These are phyloP conservation scores for Myripristis murdjan DNA, from an alignment of 2,797 vertebrate species.

Conservation along the genomic window DNA sequence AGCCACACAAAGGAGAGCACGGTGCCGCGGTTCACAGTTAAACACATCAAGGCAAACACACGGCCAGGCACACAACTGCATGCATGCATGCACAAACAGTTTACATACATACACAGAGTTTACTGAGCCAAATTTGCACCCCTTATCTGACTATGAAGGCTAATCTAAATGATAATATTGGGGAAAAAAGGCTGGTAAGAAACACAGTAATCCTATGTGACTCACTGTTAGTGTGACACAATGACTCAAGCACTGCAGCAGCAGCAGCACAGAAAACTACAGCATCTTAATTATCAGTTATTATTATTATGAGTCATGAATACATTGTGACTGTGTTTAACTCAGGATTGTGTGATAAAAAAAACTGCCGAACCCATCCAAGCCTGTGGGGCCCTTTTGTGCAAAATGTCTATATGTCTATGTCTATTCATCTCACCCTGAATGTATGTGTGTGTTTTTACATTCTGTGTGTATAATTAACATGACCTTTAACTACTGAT, in stretches of 20 bases:
- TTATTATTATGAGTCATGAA: too few species aligned
- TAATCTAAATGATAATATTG: neutral
- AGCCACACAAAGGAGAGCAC: slow-evolving; percentile 44
- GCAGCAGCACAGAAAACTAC: too few species aligned
- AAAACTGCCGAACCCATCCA: too few species aligned
- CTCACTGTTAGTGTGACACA: too few species aligned
- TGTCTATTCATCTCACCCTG: neutral
- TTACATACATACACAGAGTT: slow-evolving; percentile 13
- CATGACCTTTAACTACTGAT: slow-evolving; percentile 64
- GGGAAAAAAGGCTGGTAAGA: neutral
- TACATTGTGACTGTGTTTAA: too few species aligned
- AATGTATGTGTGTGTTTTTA: neutral
- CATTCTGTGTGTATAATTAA: slow-evolving; percentile 45
- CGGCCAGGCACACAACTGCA: slow-evolving; percentile 42
- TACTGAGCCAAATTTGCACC: slow-evolving; percentile 18
- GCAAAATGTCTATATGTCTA: too few species aligned
- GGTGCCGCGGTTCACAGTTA: slow-evolving; percentile 36
- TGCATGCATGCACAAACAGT: slow-evolving; percentile 15
- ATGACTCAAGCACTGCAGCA: too few species aligned
- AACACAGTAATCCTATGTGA: too few species aligned
- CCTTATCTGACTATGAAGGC: neutral
- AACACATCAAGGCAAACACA: slow-evolving; percentile 37
- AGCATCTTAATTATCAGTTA: too few species aligned
- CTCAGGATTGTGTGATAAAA: too few species aligned
- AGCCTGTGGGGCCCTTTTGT: too few species aligned